phyloP scores from a whole-genome alignment of 2,888 invertebrate species.

The Tenthredo notha region DNA sequence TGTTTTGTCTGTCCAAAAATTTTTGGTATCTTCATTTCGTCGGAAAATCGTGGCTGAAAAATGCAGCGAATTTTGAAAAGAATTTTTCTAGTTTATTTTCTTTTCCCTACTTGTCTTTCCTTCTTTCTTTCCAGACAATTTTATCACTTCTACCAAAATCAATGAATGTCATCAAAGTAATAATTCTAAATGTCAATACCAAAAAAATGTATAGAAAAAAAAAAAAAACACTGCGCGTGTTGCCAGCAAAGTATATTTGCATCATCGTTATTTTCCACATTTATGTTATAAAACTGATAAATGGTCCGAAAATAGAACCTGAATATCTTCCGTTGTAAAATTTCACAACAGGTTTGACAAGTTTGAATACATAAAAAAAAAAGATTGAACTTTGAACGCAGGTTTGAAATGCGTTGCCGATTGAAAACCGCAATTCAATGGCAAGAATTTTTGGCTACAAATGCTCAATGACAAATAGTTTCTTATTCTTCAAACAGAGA shows the following conservation, averaged over 20 bases:
- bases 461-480: background rate
- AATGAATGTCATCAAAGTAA: no score
- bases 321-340: background rate
- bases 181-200: background rate
- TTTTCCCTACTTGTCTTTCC: background rate
- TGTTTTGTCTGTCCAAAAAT: slow-evolving; percentile 26
- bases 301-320: background rate
- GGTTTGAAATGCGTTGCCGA: background rate
- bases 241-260: background rate
- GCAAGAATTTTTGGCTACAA: background rate
- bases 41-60: slow-evolving; percentile 24
- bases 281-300: background rate
- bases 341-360: slow-evolving; percentile 22
- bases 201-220: background rate
- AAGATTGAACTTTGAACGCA: background rate
- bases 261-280: background rate
- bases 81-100: background rate
- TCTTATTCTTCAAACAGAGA: background rate
- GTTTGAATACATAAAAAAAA: background rate
- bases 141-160: background rate
- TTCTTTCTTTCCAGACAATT: background rate
- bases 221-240: background rate
- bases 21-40: slow-evolving; percentile 27
- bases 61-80: slow-evolving; percentile 27
- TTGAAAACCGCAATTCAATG: background rate